Evolutionary conservation across 2,113 vertebrate species (phyloP).

Genomic region (Bambusicola thoracicus): DNA sequence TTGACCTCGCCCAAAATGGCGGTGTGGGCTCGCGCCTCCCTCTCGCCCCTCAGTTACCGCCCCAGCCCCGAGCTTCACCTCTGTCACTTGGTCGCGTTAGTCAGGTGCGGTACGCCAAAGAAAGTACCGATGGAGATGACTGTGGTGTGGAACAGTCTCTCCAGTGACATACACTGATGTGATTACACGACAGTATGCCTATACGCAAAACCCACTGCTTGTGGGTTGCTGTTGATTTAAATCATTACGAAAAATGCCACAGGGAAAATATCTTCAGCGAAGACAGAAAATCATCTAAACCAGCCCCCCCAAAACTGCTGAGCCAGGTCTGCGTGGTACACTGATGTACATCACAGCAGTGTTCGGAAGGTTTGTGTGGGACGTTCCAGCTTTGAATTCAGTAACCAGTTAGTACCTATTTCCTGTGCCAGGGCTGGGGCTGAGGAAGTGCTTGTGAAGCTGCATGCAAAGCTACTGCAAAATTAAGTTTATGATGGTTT

Average conservation of each 20-base stretch:
- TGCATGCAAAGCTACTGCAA: background rate
- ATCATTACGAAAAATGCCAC: background rate
- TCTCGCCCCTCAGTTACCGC: rapidly evolving
- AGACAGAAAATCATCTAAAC: rapidly evolving
- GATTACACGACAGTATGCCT: rapidly evolving
- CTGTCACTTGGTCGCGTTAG: rapidly evolving
- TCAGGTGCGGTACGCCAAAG: rapidly evolving
- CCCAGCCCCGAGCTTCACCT: no score
- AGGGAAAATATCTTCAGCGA: background rate
- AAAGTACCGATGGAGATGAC: rapidly evolving
- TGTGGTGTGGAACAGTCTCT: rapidly evolving
- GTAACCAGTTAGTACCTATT: rapidly evolving
- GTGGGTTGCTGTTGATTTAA: background rate
- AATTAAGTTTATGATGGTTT: background rate
- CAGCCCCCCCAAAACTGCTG: rapidly evolving
- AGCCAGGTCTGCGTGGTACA: rapidly evolving
- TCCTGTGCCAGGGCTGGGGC: background rate
- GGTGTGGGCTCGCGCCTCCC: rapidly evolving
- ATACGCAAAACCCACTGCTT: rapidly evolving
- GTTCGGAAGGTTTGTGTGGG: background rate
- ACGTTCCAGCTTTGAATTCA: background rate
- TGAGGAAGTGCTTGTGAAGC: background rate
- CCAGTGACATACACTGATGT: rapidly evolving
- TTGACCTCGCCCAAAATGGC: conserved; percentile 4
- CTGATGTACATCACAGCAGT: rapidly evolving